These are phyloP conservation scores for Callopanchax toddi DNA, from an alignment of 2,113 vertebrate species.

Conservation along the genomic window DNA sequence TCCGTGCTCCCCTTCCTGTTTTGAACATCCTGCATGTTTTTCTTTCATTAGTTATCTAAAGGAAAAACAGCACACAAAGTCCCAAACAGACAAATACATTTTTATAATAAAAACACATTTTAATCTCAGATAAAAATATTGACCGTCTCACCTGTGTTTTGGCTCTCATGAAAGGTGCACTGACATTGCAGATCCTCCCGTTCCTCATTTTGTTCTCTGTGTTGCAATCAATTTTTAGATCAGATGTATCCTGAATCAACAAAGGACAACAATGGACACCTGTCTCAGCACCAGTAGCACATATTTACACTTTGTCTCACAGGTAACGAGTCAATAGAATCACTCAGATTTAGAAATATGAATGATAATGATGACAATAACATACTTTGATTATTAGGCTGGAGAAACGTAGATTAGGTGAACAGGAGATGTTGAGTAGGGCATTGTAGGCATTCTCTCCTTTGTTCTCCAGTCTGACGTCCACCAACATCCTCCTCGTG, in stretches of 20 bases:
- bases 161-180: conserved; percentile 92
- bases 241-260: conserved; percentile 84
- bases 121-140: neutral
- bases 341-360: neutral
- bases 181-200: conserved; percentile 89
- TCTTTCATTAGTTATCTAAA: too few relatives aligned
- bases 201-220: conserved; percentile 74
- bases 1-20: neutral
- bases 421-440: conserved; percentile 88
- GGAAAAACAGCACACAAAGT: neutral
- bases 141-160: conserved; percentile 85
- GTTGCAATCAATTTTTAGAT: conserved; percentile 88
- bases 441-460: conserved; percentile 93
- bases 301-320: neutral
- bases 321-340: neutral
- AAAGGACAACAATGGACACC: neutral
- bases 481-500: conserved; percentile 87
- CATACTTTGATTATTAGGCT: conserved; percentile 88
- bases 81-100: neutral
- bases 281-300: neutral
- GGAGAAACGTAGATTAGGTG: conserved; percentile 89
- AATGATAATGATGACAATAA: neutral
- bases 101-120: neutral
- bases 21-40: neutral
- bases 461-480: conserved; percentile 87